These are phyloP conservation scores for Sebastes matsubarae DNA, from an alignment of 2,797 vertebrate genomes.

Conservation along the genomic window DNA sequence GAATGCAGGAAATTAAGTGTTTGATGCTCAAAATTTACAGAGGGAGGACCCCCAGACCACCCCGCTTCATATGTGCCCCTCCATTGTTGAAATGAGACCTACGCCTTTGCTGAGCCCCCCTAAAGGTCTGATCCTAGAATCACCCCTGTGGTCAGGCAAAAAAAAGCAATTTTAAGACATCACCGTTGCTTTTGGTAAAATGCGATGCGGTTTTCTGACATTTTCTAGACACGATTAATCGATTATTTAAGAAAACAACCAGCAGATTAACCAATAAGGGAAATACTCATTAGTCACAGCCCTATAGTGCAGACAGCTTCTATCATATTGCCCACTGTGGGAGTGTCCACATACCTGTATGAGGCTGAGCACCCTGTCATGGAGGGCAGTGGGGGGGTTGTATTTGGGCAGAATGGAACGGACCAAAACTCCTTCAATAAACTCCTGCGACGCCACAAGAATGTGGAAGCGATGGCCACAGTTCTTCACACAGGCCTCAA, in stretches of 20 bases:
- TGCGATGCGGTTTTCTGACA: too few relatives aligned
- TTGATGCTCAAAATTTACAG: too few relatives aligned
- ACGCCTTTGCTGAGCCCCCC: too few relatives aligned
- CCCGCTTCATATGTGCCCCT: too few relatives aligned
- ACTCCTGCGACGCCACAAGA: slow-evolving; percentile 91
- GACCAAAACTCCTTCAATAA: slow-evolving; percentile 94
- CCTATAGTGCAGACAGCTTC: neutral
- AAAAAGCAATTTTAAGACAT: too few relatives aligned
- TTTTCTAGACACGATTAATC: neutral
- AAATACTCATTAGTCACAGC: neutral
- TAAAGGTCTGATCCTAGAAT: too few relatives aligned
- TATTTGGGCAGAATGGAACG: slow-evolving; percentile 94
- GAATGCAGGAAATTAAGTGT: too few relatives aligned
- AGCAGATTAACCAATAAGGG: neutral
- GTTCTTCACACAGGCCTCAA: slow-evolving; percentile 98
- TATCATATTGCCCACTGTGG: neutral
- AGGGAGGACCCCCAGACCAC: too few relatives aligned
- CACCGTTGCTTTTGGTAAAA: too few relatives aligned
- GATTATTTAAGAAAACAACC: neutral
- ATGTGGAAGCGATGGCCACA: slow-evolving; percentile 95
- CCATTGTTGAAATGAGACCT: too few relatives aligned
- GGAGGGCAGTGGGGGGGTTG: slow-evolving; percentile 90
- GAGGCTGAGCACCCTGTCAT: slow-evolving; percentile 93
- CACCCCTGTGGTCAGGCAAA: too few relatives aligned
- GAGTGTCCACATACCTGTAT: slow-evolving; percentile 87